phyloP scores from a whole-genome alignment of 2,888 invertebrate species.

The Melinaea menophilus region DNA sequence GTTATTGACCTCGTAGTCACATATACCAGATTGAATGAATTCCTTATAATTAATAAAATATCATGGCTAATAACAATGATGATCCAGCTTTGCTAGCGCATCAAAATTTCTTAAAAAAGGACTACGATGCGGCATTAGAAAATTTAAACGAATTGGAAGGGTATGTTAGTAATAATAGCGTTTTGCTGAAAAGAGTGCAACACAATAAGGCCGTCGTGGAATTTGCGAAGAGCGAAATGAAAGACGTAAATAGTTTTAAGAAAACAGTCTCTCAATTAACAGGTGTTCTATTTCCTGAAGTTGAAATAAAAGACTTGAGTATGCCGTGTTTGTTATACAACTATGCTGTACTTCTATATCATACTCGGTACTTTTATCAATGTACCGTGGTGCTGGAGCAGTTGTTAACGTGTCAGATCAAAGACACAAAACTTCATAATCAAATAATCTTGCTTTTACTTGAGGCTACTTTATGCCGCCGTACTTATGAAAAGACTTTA shows the following conservation, averaged over 20 bases:
- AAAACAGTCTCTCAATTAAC: conserved; percentile 81
- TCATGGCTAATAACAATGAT: conserved; percentile 58
- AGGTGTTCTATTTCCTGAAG: conserved; percentile 68
- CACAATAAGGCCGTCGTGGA: conserved; percentile 92
- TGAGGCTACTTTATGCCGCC: conserved; percentile 66
- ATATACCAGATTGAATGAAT: no score
- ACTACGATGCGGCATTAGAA: conserved; percentile 79
- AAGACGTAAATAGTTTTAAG: conserved; percentile 84
- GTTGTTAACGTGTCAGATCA: conserved; percentile 57
- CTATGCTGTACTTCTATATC: conserved; percentile 87
- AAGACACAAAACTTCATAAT: conserved; percentile 59
- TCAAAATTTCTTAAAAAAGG: conserved; percentile 80
- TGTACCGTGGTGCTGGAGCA: conserved; percentile 73
- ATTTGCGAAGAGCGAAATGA: conserved; percentile 85
- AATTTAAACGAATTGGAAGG: conserved; percentile 82
- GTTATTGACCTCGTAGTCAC: no score
- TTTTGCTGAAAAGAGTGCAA: conserved; percentile 78
- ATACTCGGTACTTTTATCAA: conserved; percentile 85
- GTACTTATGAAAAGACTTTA: conserved; percentile 65
- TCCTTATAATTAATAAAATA: background rate
- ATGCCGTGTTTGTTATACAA: conserved; percentile 82
- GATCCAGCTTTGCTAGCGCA: conserved; percentile 80
- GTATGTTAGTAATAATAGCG: conserved; percentile 77
- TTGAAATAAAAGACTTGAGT: conserved; percentile 57
- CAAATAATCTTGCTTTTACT: conserved; percentile 60